phyloP scores from a whole-genome alignment of 2,797 vertebrate genomes.

The Carapus acus region DNA sequence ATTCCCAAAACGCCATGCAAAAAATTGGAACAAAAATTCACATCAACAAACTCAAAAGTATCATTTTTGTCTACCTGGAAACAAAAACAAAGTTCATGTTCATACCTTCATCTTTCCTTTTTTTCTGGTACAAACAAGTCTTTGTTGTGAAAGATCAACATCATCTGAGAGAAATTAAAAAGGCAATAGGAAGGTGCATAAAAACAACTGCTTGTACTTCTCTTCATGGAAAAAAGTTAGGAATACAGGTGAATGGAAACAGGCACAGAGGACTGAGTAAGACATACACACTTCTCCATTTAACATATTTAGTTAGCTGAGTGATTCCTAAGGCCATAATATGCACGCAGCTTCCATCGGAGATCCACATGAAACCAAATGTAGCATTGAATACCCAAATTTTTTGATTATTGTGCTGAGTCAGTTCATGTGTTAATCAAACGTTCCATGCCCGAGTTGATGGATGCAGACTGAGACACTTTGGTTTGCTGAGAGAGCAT shows the following conservation, averaged over 20 bases:
- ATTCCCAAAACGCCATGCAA: constrained; percentile 74
- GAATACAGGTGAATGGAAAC: constrained; percentile 57
- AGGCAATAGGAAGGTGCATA: constrained; percentile 64
- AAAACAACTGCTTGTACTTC: constrained; percentile 40
- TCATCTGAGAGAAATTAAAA: constrained; percentile 53
- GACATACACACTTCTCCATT: constrained; percentile 63
- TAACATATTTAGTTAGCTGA: constrained; percentile 51
- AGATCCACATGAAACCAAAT: constrained; percentile 23
- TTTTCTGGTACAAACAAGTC: constrained; percentile 63
- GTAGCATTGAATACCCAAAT: constrained; percentile 7
- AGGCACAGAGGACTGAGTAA: constrained; percentile 74
- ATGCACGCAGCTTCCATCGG: constrained; percentile 23
- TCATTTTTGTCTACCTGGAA: constrained; percentile 63
- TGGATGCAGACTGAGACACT: constrained; percentile 30
- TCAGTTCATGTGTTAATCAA: constrained; percentile 2
- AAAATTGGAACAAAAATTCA: constrained; percentile 69
- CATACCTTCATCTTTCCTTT: constrained; percentile 8
- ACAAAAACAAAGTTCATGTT: constrained; percentile 48
- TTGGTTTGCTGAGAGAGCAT: constrained; percentile 57
- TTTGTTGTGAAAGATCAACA: constrained; percentile 56
- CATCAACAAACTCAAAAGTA: constrained; percentile 63
- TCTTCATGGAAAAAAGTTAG: constrained; percentile 43
- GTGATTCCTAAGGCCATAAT: constrained; percentile 55
- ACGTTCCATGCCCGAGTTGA: neutral
- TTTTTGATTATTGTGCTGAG: constrained; percentile 11